Base-by-base conservation (phyloP, 1,140 invertebrate species). In the Leguminivora glycinivorella region DNA sequence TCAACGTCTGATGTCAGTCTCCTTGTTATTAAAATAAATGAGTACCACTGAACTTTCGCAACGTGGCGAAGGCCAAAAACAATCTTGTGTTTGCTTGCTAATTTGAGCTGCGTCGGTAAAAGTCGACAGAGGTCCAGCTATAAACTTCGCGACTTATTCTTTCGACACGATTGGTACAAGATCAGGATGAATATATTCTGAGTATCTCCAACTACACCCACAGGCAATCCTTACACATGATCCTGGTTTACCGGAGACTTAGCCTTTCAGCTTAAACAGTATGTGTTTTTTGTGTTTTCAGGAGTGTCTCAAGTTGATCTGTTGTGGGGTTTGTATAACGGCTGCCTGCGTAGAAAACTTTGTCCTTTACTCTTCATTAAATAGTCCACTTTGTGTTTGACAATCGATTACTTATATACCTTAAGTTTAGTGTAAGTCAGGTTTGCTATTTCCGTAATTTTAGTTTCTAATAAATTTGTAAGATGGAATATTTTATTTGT, bases 241-340 rank as follows among this genome's bases (percentile, higher is more conserved):
- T 52, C 19, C 22, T 52, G 47, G 47, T 52, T 52, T 7, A 52
- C 47, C 7, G 47, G 47, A 52, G 5, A 22, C 19, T 52, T 19
- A 7, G 7, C 6, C 43, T 47, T 47, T 47, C 17, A 52, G 17
- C 47, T 52, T 52, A 52, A 52, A 52, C 47, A 52, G 58, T 63
- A 29, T 79, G 69, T 81, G 72, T 70, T 70, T 90, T 88, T 84
- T 90, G 80, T 90, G 78, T 81, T 89, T 90, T 83, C 87, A 89
- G 87, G 88, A 82, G 79, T 83, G 74, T 86, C 87, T 82, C 81
- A 88, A 86, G 87, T 90, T 80, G 78, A 80, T 88, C 82, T 87
- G 70, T 88, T 76, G 73, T 73, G 76, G 75, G 80, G 75, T 80
- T 78, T 75, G 74, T 82, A 75, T 78, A 67, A 63, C 70, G 26